phyloP scores from a whole-genome alignment of 2,797 vertebrate species.

The Leptoclinus maculatus region DNA sequence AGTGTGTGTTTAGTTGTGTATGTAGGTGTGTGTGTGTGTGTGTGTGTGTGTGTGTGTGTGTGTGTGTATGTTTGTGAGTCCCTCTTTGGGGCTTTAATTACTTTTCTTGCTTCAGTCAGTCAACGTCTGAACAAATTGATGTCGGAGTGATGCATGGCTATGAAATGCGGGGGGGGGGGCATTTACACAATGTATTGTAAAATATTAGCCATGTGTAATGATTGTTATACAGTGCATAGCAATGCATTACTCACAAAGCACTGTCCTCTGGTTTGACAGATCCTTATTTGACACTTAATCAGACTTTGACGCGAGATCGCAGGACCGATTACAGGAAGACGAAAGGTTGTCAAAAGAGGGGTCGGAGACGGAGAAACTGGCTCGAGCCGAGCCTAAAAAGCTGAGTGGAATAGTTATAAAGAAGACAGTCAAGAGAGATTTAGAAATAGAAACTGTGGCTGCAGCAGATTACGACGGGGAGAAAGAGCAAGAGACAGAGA shows the following conservation, averaged over 20 bases:
- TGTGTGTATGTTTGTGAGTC: neutral
- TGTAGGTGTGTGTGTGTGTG: conserved; percentile 2
- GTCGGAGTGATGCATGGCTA: conserved; percentile 49
- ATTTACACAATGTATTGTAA: neutral
- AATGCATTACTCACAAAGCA: conserved; percentile 37
- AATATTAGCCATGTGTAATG: conserved; percentile 1
- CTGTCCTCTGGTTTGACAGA: conserved; percentile 40
- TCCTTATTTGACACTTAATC: conserved; percentile 37
- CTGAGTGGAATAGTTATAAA: conserved; percentile 17
- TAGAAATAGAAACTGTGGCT: conserved; percentile 26
- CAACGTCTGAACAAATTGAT: conserved; percentile 51
- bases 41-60: neutral
- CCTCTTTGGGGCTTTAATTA: conserved; percentile 46
- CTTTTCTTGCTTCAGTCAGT: conserved; percentile 51
- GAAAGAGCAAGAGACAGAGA: conserved; percentile 43
- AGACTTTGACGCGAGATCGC: conserved; percentile 25
- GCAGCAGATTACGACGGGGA: conserved; percentile 32
- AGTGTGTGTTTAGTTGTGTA: neutral
- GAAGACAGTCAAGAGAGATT: conserved; percentile 22
- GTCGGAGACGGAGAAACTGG: conserved; percentile 1
- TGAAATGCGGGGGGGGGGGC: conserved; percentile 4
- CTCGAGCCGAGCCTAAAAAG: conserved; percentile 34
- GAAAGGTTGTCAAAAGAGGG: conserved; percentile 11
- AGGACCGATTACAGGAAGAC: conserved; percentile 1
- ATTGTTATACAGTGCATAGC: conserved; percentile 9